phyloP scores from a whole-genome alignment of 2,113 vertebrate genomes.

The Microcebus lehilahytsara region DNA sequence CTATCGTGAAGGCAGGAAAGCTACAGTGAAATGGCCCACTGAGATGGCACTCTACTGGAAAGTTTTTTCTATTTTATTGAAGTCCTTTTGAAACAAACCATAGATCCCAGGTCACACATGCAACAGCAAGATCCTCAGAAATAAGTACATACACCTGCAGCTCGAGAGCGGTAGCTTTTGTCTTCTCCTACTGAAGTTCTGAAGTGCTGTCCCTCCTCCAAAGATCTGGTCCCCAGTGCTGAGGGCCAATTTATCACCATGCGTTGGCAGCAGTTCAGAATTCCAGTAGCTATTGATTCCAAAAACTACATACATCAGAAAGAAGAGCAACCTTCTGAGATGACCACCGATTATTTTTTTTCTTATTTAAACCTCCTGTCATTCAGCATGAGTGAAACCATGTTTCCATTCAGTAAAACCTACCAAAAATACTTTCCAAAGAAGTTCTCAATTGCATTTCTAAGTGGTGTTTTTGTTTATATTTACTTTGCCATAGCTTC shows the following conservation, averaged over 20 bases:
- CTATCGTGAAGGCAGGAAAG: background rate
- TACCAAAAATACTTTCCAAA: background rate
- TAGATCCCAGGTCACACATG: background rate
- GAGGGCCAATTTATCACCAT: background rate
- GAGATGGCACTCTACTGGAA: background rate
- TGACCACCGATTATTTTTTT: background rate
- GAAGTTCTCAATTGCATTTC: background rate
- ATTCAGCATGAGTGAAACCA: background rate
- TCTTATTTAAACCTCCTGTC: background rate
- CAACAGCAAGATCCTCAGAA: background rate
- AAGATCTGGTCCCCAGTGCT: background rate
- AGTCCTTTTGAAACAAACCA: background rate
- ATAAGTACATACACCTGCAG: background rate
- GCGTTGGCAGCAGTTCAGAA: background rate
- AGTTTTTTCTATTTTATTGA: background rate
- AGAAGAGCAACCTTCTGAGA: background rate
- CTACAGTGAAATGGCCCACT: background rate
- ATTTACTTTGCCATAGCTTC: slow-evolving; percentile 18
- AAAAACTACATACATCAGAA: background rate
- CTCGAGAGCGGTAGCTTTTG: background rate
- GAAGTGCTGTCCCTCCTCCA: background rate
- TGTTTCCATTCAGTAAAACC: background rate
- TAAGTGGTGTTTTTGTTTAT: background rate
- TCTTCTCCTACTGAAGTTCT: background rate
- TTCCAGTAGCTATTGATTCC: background rate